Evolutionary conservation across 2,113 vertebrate genomes (phyloP), one percentile per base, ranked within the genome.

Genomic region (Hydropotes inermis): DNA sequence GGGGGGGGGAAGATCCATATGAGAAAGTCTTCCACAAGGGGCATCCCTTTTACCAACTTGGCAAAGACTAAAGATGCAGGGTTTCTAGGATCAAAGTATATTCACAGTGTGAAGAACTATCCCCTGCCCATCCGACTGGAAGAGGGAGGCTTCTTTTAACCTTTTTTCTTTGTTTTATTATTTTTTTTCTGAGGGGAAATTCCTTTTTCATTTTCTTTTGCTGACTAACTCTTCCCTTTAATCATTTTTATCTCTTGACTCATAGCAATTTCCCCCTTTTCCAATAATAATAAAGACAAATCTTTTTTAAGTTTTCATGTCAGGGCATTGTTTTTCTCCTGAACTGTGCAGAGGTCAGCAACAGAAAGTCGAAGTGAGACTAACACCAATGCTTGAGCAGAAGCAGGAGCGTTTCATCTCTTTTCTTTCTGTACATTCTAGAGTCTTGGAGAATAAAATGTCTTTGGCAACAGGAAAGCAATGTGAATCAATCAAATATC

Each of bases 11-110:
- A 97, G 16, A 82, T 89, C 93, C 74, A 55, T 60, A 83, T 96
- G 94, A 97, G 97, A 98, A 97, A 97, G 95, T 95, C 93, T 98
- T 97, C 88, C 97, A 98, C 94, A 52, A 94, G 98, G 96, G 95
- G 97, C 84, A 96, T 78, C 95, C 83, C 74, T 96, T 98, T 98
- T 96, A 97, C 96, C 74, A 97, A 89, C 81, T 87, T 79, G 93
- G 95, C 88, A 96, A 89, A 94, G 94, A 92, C 89, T 95, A 85
- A 93, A 98, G 97, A 93, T 85, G 82, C 95, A 97, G 94, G 91
- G 92, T 91, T 98, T 97, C 87, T 50, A 93, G 91, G 88, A 98
- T 98, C 97, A 98, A 98, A 98, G 96, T 9, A 1, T 91, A 57
- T 96, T 97, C 33, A 9, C 93, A 64, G 81, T 55, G 45, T 30